phyloP scores from a whole-genome alignment of 2,113 vertebrate species.

The Pogona vitticeps region DNA sequence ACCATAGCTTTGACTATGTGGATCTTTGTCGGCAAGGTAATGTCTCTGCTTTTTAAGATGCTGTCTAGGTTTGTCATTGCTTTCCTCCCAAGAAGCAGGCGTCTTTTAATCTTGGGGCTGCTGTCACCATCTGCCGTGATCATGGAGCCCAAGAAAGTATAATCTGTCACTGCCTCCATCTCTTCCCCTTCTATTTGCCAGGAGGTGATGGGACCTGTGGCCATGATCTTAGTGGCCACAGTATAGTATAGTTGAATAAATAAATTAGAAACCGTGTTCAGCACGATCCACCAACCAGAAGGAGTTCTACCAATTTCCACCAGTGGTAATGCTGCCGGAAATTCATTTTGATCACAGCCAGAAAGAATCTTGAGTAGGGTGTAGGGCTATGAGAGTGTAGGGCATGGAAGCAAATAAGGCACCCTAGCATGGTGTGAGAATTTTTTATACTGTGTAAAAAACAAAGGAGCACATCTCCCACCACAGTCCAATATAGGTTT shows the following conservation, averaged over 20 bases:
- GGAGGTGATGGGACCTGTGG: too few relatives aligned
- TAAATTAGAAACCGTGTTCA: not conserved
- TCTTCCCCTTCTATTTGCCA: too few relatives aligned
- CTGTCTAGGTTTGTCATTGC: too few relatives aligned
- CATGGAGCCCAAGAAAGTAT: too few relatives aligned
- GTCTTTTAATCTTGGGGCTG: too few relatives aligned
- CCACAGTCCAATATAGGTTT: not conserved
- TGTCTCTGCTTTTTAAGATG: too few relatives aligned
- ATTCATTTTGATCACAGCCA: not conserved
- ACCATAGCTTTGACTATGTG: too few relatives aligned
- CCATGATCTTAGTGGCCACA: too few relatives aligned
- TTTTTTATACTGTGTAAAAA: not conserved
- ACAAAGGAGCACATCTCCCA: not conserved
- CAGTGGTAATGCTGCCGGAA: not conserved
- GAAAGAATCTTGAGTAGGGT: not conserved
- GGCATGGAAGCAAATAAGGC: not conserved
- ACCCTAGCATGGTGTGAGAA: not conserved
- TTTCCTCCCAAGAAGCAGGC: too few relatives aligned
- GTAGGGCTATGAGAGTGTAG: not conserved
- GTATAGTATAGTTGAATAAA: not conserved
- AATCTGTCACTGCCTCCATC: too few relatives aligned
- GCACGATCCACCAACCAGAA: not conserved
- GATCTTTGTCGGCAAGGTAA: too few relatives aligned
- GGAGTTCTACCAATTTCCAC: not conserved
- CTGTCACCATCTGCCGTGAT: too few relatives aligned